Conservation (phyloP, 2,888 invertebrate genomes). For the Chalcosyrphus nemorum region DNA sequence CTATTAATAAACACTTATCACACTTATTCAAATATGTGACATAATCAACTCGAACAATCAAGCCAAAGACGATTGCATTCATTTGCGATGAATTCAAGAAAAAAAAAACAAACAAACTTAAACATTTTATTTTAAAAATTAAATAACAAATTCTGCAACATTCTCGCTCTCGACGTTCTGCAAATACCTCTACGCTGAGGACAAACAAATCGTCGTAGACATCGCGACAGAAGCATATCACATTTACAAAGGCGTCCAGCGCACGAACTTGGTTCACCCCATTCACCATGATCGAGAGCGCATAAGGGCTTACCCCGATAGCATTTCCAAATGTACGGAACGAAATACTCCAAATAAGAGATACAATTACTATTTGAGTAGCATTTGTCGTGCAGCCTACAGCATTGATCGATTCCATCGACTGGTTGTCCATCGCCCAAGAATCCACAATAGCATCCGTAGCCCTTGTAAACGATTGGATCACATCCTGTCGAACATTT, state of each 20-base stretch:
- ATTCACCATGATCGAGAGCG: slow-evolving; percentile 84
- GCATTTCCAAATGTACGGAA: slow-evolving; percentile 95
- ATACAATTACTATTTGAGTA: slow-evolving; percentile 91
- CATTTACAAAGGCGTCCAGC: slow-evolving; percentile 92
- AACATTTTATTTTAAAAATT: slow-evolving; percentile 58
- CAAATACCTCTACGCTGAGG: slow-evolving; percentile 88
- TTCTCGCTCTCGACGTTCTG: slow-evolving; percentile 87
- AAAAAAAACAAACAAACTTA: no score
- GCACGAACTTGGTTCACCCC: slow-evolving; percentile 86
- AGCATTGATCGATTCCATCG: slow-evolving; percentile 91
- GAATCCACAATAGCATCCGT: slow-evolving; percentile 95
- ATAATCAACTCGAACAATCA: no score
- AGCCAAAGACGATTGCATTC: no score
- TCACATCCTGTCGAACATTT: slow-evolving; percentile 93
- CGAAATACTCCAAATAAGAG: slow-evolving; percentile 91
- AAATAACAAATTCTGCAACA: slow-evolving; percentile 88
- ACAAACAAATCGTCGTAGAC: slow-evolving; percentile 89
- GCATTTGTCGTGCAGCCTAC: slow-evolving; percentile 93
- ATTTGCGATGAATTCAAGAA: no score
- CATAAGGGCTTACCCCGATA: slow-evolving; percentile 90
- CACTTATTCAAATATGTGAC: no score
- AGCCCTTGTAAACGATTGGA: slow-evolving; percentile 91
- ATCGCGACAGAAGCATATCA: slow-evolving; percentile 90
- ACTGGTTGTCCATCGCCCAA: slow-evolving; percentile 90
- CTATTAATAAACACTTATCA: no score